phyloP scores from a whole-genome alignment of 2,797 vertebrate species.

The Malacoctenus gilli region DNA sequence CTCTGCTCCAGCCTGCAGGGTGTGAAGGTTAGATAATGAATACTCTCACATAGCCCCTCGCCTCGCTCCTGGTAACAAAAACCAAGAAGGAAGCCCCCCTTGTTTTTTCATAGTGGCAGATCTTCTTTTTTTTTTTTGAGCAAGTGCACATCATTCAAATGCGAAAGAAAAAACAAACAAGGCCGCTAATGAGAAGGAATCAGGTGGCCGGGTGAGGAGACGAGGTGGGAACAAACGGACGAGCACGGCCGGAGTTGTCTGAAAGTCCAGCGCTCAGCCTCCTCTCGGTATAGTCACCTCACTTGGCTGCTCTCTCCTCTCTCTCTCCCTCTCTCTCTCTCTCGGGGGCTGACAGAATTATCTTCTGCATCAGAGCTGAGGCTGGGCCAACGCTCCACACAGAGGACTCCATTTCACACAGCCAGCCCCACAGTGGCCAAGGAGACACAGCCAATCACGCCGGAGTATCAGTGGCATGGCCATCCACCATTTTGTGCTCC shows the following conservation, averaged over 20 bases:
- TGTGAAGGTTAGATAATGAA: conserved; percentile 73
- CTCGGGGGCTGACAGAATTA: conserved; percentile 95
- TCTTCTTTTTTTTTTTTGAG: conserved; percentile 1
- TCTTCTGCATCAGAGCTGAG: conserved; percentile 96
- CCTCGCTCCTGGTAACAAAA: conserved; percentile 42
- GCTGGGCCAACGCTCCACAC: conserved; percentile 90
- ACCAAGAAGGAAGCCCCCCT: conserved; percentile 42
- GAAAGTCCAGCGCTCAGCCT: conserved; percentile 83
- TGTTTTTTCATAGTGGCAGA: conserved; percentile 34
- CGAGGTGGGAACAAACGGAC: conserved; percentile 45
- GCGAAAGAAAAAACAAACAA: conserved; percentile 19
- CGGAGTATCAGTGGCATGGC: conserved; percentile 75
- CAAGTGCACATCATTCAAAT: conserved; percentile 5
- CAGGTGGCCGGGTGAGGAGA: conserved; percentile 27
- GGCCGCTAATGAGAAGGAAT: conserved; percentile 32
- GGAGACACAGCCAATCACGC: conserved; percentile 76
- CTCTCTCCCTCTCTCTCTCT: conserved; percentile 77
- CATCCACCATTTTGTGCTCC: conserved; percentile 86
- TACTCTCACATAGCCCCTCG: conserved; percentile 32
- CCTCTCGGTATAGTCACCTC: conserved; percentile 89
- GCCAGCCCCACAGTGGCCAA: conserved; percentile 79
- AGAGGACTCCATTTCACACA: conserved; percentile 90
- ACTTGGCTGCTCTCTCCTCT: conserved; percentile 67
- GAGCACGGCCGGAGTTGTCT: conserved; percentile 52
- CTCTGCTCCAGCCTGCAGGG: conserved; percentile 54